Base-by-base conservation (phyloP, 2,888 invertebrate genomes). In the Phytoseiulus persimilis region DNA sequence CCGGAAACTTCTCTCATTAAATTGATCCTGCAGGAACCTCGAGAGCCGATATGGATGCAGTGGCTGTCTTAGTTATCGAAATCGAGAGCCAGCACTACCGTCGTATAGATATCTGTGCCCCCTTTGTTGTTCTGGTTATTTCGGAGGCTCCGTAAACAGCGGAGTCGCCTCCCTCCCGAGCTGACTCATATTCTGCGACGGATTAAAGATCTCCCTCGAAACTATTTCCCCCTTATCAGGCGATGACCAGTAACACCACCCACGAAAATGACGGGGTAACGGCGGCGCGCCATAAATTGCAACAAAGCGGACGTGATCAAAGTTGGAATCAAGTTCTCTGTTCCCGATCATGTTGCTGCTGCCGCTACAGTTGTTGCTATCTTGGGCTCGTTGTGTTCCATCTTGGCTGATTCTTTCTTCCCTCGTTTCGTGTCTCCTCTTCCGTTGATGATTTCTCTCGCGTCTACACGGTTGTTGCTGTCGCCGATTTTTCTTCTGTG, bases 321-420 rank as follows among this genome's bases (percentile, higher is more conserved):
- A 87, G 87, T 87, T 87, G 87, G 87, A 87, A 87, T 87, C 87
- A 87, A 87, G 39, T 87, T 87, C 83, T 65, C 65, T 65, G 28
- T 65, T 65, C 9, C 46, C 46, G 65, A 14, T 14, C 11, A 14
- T 65, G 65, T 65, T 28, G 65, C 18, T 18, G 65, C 28, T 65
- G 65, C 28, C 18, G 65, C 65, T 14, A 23, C 65, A 65, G 65
- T 65, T 65, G 65, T 65, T 65, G 65, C 65, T 65, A 65, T 65
- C 65, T 65, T 28, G 65, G 65, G 65, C 65, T 65, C 65, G 65
- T 65, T 65, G 65, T 65, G 65, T 65, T 65, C 28, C 65, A 65
- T 65, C 65, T 65, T 65, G 65, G 5, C 65, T 65, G 65, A 65
- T 65, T 65, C 28, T 23, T 65, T 65, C 65, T 65, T 65, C 18